Conservation (phyloP, 2,888 invertebrate species). For the Apoderus coryli region DNA sequence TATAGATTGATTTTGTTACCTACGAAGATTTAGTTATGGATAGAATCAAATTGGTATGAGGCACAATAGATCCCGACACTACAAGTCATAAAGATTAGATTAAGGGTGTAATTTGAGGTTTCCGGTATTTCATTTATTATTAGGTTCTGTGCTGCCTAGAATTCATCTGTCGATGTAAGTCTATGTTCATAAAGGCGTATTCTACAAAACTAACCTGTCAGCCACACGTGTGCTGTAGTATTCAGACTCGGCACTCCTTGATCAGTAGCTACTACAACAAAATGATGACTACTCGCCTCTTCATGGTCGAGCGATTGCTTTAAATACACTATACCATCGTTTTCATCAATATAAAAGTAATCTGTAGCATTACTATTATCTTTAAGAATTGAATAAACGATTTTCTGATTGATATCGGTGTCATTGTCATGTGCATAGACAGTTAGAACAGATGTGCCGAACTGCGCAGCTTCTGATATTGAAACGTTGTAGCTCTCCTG, state of each 20-base stretch:
- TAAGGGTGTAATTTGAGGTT: no score
- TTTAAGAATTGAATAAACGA: constrained; percentile 49
- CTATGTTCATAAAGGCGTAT: no score
- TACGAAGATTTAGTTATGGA: no score
- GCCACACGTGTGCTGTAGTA: constrained; percentile 70
- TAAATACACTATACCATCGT: constrained; percentile 62
- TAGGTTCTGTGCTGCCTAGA: no score
- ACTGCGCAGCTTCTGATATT: constrained; percentile 68
- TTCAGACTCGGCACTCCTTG: constrained; percentile 68
- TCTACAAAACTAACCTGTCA: constrained; percentile 54
- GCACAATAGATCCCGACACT: no score
- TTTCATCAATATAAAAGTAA: constrained; percentile 63
- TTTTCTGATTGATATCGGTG: constrained; percentile 39
- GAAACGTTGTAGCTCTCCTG: constrained; percentile 65
- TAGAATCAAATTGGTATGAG: no score
- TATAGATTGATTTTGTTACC: no score
- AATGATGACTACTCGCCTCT: constrained; percentile 52
- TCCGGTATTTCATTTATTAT: no score
- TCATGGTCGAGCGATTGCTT: constrained; percentile 75
- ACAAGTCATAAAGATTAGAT: no score
- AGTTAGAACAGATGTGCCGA: constrained; percentile 56
- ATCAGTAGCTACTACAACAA: constrained; percentile 69
- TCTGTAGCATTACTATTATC: constrained; percentile 42
- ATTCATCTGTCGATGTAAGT: no score
- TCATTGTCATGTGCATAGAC: constrained; percentile 66